phyloP scores from a whole-genome alignment of 2,888 invertebrate genomes.

The Caenorhabditis imperialis region DNA sequence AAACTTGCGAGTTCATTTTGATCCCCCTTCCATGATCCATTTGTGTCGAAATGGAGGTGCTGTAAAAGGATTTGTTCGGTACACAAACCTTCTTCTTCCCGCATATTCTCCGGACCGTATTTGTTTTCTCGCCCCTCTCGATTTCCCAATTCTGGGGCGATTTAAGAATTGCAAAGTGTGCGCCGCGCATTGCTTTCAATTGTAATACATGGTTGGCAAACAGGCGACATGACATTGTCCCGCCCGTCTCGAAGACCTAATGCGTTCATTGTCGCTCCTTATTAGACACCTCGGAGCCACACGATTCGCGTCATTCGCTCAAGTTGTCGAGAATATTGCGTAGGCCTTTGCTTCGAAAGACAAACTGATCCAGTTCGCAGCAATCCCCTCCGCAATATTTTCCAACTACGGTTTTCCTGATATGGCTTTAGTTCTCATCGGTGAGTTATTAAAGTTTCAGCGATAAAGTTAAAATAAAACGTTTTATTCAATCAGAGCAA shows the following conservation, averaged over 20 bases:
- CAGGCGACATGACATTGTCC: conserved; percentile 8
- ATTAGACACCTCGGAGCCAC: background rate
- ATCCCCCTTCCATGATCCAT: no score
- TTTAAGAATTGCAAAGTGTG: conserved; percentile 24
- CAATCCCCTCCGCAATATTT: background rate
- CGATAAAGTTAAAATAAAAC: no score
- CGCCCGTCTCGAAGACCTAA: conserved; percentile 6
- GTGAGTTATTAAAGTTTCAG: no score
- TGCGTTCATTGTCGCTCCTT: conserved; percentile 11
- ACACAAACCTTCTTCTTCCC: conserved; percentile 4
- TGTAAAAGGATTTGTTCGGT: conserved; percentile 22
- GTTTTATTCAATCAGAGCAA: no score
- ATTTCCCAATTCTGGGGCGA: conserved; percentile 12
- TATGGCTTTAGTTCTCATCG: no score
- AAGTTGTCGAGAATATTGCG: conserved; percentile 12
- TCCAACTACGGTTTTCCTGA: no score
- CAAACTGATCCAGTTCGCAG: background rate
- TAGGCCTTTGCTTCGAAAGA: conserved; percentile 39
- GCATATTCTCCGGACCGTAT: conserved; percentile 9
- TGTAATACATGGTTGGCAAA: conserved; percentile 25
- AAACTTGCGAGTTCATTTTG: no score
- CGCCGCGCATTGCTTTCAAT: conserved; percentile 19
- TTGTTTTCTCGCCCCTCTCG: conserved; percentile 2
- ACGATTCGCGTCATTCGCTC: conserved; percentile 11
- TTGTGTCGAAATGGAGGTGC: background rate